phyloP scores from a whole-genome alignment of 2,113 vertebrate species.

The Anoplopoma fimbria region DNA sequence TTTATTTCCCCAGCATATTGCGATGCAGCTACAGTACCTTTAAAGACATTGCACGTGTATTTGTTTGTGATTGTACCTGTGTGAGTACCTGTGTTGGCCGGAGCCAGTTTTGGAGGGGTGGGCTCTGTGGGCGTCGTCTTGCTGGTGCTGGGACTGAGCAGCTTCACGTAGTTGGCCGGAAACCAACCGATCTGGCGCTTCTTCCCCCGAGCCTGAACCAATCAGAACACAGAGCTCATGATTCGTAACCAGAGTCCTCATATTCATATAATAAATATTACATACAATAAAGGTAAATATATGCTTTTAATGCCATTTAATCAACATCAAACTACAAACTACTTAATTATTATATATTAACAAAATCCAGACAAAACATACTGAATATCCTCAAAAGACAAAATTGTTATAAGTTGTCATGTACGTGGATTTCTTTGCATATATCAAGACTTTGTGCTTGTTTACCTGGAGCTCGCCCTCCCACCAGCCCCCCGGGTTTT shows the following conservation, averaged over 20 bases:
- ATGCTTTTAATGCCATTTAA: not conserved
- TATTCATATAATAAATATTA: not conserved
- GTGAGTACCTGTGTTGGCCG: conserved; percentile 69
- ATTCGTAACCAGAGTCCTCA: not conserved
- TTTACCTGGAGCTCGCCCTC: conserved; percentile 97
- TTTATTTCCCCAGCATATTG: not conserved
- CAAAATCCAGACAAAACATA: not conserved
- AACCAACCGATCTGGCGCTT: conserved; percentile 99
- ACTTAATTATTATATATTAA: not conserved
- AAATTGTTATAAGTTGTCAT: not conserved
- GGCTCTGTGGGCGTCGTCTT: conserved; percentile 97
- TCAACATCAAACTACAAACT: not conserved
- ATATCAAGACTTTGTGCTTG: conserved; percentile 3
- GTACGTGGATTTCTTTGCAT: not conserved
- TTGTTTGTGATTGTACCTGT: not conserved
- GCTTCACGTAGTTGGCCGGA: conserved; percentile 98
- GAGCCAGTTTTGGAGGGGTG: conserved; percentile 85
- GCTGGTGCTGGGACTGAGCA: conserved; percentile 96
- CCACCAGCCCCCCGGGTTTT: conserved; percentile 99
- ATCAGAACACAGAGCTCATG: conserved; percentile 30
- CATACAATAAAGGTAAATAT: not conserved
- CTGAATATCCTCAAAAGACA: not conserved
- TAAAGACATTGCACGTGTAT: not conserved
- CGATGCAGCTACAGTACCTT: not conserved
- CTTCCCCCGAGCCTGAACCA: conserved; percentile 92